Evolutionary conservation across 2,888 invertebrate species (phyloP).

Genomic region (Eubasilissa splendida): DNA sequence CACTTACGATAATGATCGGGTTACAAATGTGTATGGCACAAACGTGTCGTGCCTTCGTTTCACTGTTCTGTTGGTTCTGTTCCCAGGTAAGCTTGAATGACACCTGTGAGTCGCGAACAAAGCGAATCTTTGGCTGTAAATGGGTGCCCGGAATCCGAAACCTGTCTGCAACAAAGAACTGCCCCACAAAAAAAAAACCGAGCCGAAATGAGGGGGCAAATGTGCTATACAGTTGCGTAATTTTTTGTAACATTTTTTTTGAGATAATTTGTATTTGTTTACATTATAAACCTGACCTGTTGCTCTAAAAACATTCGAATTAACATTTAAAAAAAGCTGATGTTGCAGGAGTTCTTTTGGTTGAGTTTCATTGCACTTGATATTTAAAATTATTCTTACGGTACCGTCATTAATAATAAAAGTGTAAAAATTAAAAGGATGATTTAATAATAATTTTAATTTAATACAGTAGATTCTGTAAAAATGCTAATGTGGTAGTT

Average conservation of each 20-base stretch:
- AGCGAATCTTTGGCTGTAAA: conserved; percentile 17
- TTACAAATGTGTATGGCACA: conserved; percentile 21
- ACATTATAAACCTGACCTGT: conserved; percentile 27
- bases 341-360: not conserved
- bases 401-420: no score
- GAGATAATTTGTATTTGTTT: conserved; percentile 25
- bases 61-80: conserved; percentile 27
- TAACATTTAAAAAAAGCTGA: not conserved
- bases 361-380: no score
- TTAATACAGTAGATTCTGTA: no score
- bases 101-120: conserved; percentile 40
- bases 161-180: conserved; percentile 31
- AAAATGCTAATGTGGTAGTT: no score
- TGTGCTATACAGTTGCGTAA: conserved; percentile 34
- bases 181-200: conserved; percentile 12
- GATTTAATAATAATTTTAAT: no score
- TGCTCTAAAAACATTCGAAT: not conserved
- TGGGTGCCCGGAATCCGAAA: conserved; percentile 28
- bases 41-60: conserved; percentile 39
- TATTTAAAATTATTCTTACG: no score
- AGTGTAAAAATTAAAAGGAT: no score
- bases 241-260: conserved; percentile 29
- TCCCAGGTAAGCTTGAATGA: conserved; percentile 37
- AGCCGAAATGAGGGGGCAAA: conserved; percentile 7
- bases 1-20: conserved; percentile 22